These are phyloP conservation scores for Poeciliopsis infans DNA, from an alignment of 2,797 vertebrate genomes.

Conservation along the genomic window DNA sequence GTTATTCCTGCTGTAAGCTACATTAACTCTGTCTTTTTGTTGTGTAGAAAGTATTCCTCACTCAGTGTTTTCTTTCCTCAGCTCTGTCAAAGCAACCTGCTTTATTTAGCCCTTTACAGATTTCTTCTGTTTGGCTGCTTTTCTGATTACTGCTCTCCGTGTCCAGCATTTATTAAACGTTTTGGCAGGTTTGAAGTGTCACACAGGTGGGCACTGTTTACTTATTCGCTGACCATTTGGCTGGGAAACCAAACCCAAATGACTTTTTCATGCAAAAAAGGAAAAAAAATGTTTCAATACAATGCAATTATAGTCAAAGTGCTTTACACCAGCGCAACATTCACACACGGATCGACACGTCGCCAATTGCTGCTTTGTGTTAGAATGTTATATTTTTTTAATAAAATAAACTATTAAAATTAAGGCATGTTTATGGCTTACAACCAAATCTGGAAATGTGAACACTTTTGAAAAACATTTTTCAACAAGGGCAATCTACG, in stretches of 20 bases:
- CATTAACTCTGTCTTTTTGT: background rate
- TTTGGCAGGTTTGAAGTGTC: background rate
- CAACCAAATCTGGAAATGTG: background rate
- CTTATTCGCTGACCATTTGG: background rate
- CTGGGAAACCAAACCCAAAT: too few species aligned
- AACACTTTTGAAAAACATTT: background rate
- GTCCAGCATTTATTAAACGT: background rate
- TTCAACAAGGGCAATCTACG: background rate
- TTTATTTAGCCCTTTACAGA: background rate
- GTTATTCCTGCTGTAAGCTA: too few species aligned
- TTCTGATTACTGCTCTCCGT: background rate
- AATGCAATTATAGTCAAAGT: background rate
- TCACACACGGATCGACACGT: background rate
- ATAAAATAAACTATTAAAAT: background rate
- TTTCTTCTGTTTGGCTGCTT: background rate
- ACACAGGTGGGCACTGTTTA: background rate
- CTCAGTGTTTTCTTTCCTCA: background rate
- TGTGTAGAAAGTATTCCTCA: background rate
- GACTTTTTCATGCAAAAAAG: too few species aligned
- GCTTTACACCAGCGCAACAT: background rate
- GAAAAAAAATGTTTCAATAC: too few species aligned
- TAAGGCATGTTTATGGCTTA: background rate
- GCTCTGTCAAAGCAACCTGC: background rate
- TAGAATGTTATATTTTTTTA: background rate
- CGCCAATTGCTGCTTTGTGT: background rate